These are phyloP conservation scores for zebrafish (Danio rerio) DNA, from an alignment of 2,113 vertebrate species.

Conservation along the genomic window DNA sequence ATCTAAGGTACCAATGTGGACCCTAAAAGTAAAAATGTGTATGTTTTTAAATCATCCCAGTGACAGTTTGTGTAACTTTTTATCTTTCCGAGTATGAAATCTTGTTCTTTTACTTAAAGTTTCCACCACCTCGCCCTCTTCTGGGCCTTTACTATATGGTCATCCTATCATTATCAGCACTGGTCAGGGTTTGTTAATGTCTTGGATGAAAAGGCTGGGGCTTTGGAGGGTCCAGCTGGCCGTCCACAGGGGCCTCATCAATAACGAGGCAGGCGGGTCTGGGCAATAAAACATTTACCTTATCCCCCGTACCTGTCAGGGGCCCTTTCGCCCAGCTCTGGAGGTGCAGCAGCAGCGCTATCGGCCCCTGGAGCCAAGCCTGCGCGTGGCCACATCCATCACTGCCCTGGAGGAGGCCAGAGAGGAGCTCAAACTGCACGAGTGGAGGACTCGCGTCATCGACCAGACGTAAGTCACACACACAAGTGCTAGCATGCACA, in stretches of 20 bases:
- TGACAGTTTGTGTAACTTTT: no score
- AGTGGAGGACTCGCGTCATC: constrained; percentile 65
- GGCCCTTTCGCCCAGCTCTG: constrained; percentile 76
- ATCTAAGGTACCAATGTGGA: no score
- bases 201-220: constrained; percentile 36
- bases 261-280: constrained; percentile 42
- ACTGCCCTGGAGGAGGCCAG: constrained; percentile 72
- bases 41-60: no score
- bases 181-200: constrained; percentile 30
- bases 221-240: constrained; percentile 39
- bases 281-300: constrained; percentile 55
- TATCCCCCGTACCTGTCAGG: constrained; percentile 74
- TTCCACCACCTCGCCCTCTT: not conserved
- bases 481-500: constrained; percentile 18
- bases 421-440: constrained; percentile 68
- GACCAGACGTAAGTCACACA: constrained; percentile 75
- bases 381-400: constrained; percentile 78
- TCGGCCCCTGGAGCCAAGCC: constrained; percentile 81
- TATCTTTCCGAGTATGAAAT: not conserved
- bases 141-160: constrained; percentile 1
- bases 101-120: not conserved
- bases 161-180: constrained; percentile 14
- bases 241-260: constrained; percentile 49
- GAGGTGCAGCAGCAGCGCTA: constrained; percentile 82
- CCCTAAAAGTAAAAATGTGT: no score